A percentile compares a stretch with the other conserved stretches of the same genome.
Evolutionary conservation across 2,888 invertebrate species (phyloP).

Genomic region (Rhamnusium bicolor): DNA sequence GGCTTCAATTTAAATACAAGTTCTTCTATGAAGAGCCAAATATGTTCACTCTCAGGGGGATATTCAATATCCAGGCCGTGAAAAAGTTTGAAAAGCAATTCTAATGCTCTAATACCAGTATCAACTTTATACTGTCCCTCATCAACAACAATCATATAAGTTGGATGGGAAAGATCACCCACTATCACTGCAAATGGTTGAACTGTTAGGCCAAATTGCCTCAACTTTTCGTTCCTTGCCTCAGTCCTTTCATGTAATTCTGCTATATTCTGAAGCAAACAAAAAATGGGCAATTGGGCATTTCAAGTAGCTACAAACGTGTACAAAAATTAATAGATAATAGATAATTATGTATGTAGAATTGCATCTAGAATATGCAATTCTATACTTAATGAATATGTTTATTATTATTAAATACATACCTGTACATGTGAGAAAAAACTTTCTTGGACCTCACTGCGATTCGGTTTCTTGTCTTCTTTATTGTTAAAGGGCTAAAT

Average conservation of each 20-base stretch:
- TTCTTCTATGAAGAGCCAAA: conserved; percentile 8
- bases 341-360: no score
- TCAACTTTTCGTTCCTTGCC: neutral
- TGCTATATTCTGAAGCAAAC: neutral
- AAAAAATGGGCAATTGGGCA: no score
- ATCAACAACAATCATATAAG: neutral
- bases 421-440: no score
- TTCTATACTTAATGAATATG: no score
- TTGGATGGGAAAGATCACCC: neutral
- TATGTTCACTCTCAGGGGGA: conserved; percentile 2
- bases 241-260: neutral
- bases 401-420: no score
- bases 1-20: neutral
- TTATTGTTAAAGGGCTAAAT: no score
- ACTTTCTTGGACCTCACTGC: no score
- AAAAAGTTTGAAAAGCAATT: conserved; percentile 27
- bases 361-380: no score
- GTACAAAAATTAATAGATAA: no score
- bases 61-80: conserved; percentile 20
- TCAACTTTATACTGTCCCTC: neutral
- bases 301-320: no score
- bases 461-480: no score
- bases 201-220: neutral
- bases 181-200: neutral
- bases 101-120: neutral